phyloP scores from a whole-genome alignment of 2,113 vertebrate genomes.

The Gymnarchus niloticus region DNA sequence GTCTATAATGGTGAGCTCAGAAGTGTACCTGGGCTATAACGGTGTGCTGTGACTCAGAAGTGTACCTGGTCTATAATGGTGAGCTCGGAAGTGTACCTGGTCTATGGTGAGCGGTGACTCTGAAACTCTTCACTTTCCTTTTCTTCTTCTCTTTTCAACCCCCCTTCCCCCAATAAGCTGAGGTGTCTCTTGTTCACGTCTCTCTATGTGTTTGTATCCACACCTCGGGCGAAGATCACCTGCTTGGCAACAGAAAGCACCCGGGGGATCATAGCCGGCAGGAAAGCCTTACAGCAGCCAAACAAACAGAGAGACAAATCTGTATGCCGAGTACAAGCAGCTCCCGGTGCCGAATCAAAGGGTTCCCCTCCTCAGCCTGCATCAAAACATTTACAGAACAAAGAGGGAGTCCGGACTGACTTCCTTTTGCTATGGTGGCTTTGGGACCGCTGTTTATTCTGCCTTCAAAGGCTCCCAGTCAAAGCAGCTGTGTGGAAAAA shows the following conservation, averaged over 20 bases:
- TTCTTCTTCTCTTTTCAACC: not conserved
- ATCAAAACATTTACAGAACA: not conserved
- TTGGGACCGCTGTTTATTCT: conserved; percentile 8
- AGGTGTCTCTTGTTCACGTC: not conserved
- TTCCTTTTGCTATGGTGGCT: not conserved
- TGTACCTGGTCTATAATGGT: too few relatives aligned
- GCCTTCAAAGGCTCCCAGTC: conserved; percentile 19
- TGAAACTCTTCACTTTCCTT: not conserved
- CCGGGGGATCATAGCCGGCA: not conserved
- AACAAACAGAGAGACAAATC: not conserved
- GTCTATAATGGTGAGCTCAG: too few relatives aligned
- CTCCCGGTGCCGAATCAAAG: conserved; percentile 18
- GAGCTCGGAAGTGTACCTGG: too few relatives aligned
- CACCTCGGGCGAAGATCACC: not conserved
- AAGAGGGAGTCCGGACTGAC: not conserved
- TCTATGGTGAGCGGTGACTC: not conserved
- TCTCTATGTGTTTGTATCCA: not conserved
- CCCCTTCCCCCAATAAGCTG: not conserved
- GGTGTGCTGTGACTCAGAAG: too few relatives aligned
- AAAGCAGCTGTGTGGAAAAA: not conserved
- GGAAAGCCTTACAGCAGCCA: not conserved
- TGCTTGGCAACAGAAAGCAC: not conserved
- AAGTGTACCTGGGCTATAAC: too few relatives aligned
- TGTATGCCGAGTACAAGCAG: not conserved
- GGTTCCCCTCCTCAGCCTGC: not conserved